Base-by-base conservation (phyloP, 2,888 invertebrate species). In the Phaonia tiefii region DNA sequence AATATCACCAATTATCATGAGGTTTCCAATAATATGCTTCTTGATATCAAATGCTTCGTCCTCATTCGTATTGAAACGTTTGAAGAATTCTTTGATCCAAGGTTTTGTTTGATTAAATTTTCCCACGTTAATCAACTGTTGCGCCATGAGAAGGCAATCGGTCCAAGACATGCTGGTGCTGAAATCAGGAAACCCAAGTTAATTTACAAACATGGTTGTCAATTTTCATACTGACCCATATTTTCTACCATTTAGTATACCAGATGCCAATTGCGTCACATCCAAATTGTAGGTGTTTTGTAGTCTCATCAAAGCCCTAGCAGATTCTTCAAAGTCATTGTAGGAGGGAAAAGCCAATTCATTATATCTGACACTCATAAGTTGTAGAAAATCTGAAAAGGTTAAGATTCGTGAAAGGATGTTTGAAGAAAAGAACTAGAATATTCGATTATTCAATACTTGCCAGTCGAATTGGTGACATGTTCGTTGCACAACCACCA, bases 271-370 rank as follows among this genome's bases (percentile, higher is more conserved):
- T 63, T 96, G 95, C 0, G 94, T 92, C 0, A 98, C 96, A 83
- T 98, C 95, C 75, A 99, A 92, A 84, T 95, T 94, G 91, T 99
- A 99, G 0, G 98, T 99, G 87, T 96, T 96, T 90, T 99, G 99
- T 5, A 99, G 93, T 74, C 99, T 93, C 81, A 97, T 96, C 76
- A 99, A 92, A 1, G 99, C 99, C 78, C 95, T 94, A 3, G 98
- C 99, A 10, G 98, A 98, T 0, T 99, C 99, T 84, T 95, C 95
- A 83, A 99, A 92, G 91, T 99, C 99, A 90, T 99, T 99, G 83
- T 96, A 93, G 0, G 95, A 95, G 0, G 98, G 98, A 89, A 98
- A 97, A 88, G 95, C 95, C 82, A 96, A 31, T 7, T 63, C 54
- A n/a, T 2, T 49, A 31, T 5, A 31, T 5, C 4, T 31, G 8